Conservation (phyloP, 1,140 invertebrate species). For the Drosophila takahashii region DNA sequence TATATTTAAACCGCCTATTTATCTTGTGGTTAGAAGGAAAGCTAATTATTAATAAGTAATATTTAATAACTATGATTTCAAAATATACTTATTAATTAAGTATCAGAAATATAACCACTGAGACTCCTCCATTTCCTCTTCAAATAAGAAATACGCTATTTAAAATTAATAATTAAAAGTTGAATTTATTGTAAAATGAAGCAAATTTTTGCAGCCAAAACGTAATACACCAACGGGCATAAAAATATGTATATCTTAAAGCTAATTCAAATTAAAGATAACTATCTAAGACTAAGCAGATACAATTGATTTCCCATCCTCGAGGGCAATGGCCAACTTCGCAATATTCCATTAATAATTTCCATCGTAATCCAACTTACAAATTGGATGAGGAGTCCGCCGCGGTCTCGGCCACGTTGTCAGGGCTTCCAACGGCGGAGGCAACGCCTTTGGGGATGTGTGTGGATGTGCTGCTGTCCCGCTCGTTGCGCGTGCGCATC, state of each 20-base stretch:
- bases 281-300: conserved; percentile 10
- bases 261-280: conserved; percentile 6
- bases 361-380: conserved; percentile 11
- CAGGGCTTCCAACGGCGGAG: conserved; percentile 6
- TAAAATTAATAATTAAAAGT: background rate
- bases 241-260: background rate
- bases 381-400: conserved; percentile 81
- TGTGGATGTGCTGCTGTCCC: conserved; percentile 18
- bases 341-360: background rate
- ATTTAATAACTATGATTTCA: too few relatives aligned
- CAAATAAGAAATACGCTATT: background rate
- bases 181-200: conserved; percentile 24
- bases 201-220: conserved; percentile 27
- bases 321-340: conserved; percentile 7
- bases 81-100: too few relatives aligned
- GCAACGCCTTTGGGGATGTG: conserved; percentile 3
- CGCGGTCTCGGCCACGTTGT: conserved; percentile 74
- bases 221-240: conserved; percentile 32
- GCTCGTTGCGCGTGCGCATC: conserved; percentile 44
- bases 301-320: conserved; percentile 6
- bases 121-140: too few relatives aligned
- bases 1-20: too few relatives aligned
- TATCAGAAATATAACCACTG: too few relatives aligned
- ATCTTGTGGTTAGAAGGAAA: too few relatives aligned
- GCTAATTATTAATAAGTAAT: too few relatives aligned